Conservation (phyloP, 2,888 invertebrate genomes). For the Biston betularia region DNA sequence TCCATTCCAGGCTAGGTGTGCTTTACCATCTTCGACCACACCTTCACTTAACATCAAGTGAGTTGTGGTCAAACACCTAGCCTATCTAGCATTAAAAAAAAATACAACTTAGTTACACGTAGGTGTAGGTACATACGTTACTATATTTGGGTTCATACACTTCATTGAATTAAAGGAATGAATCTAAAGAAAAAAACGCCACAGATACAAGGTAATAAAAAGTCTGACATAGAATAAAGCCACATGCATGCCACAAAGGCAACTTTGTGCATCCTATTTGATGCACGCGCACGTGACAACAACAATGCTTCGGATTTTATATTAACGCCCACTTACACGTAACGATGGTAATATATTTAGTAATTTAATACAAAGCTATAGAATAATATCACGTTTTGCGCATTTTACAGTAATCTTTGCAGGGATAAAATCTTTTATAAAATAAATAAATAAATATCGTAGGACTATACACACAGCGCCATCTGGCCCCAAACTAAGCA, state of each 20-base stretch:
- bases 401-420: slow-evolving; percentile 45
- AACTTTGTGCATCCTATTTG: slow-evolving; percentile 57
- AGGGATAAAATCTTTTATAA: background rate
- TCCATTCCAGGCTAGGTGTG: too few relatives aligned
- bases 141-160: background rate
- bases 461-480: too few relatives aligned
- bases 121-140: background rate
- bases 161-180: background rate
- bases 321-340: slow-evolving; percentile 50
- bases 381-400: slow-evolving; percentile 66
- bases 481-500: too few relatives aligned
- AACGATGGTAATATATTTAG: slow-evolving; percentile 51
- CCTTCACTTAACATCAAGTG: too few relatives aligned
- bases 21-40: too few relatives aligned
- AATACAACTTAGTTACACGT: too few relatives aligned
- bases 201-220: slow-evolving; percentile 20
- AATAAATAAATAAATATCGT: too few relatives aligned
- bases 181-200: background rate
- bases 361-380: slow-evolving; percentile 61
- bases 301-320: slow-evolving; percentile 63
- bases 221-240: slow-evolving; percentile 18
- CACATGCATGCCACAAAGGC: slow-evolving; percentile 47
- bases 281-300: slow-evolving; percentile 68
- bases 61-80: too few relatives aligned
- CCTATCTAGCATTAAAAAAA: too few relatives aligned